phyloP scores from a whole-genome alignment of 2,888 invertebrate species.

The Sinopyrophorus schimmeli region DNA sequence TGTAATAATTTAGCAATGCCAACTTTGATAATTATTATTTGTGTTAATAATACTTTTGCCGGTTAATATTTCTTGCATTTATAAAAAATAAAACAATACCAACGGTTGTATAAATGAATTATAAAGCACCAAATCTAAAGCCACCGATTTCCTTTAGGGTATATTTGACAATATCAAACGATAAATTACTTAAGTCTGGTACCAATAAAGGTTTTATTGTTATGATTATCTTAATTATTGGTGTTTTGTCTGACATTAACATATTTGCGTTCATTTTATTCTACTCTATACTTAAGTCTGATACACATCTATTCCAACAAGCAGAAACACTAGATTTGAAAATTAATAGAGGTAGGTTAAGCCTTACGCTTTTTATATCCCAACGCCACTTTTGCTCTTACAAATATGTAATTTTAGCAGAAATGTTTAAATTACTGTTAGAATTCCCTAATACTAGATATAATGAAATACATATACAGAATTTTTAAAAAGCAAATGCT shows the following conservation, averaged over 20 bases:
- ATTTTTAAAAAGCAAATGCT: no score
- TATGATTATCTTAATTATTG: conserved; percentile 54
- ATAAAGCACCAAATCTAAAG: conserved; percentile 35
- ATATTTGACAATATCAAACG: conserved; percentile 50
- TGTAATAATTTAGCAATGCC: neutral
- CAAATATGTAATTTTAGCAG: no score
- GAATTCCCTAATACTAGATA: no score
- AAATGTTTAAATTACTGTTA: no score
- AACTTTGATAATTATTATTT: conserved; percentile 19
- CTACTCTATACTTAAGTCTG: conserved; percentile 37
- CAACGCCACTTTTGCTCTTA: no score
- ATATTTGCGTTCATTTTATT: conserved; percentile 44
- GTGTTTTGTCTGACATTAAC: conserved; percentile 50
- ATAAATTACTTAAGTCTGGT: conserved; percentile 48
- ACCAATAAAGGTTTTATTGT: conserved; percentile 49
- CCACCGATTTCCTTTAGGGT: conserved; percentile 44
- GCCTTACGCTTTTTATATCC: no score
- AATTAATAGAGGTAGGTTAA: no score
- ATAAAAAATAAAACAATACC: conserved; percentile 32
- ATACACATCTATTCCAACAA: conserved; percentile 27
- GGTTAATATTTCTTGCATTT: conserved; percentile 26
- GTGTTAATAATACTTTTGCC: conserved; percentile 24
- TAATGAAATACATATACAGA: no score
- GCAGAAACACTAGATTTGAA: conserved; percentile 19
- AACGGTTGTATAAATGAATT: conserved; percentile 16